Evolutionary conservation across 2,888 invertebrate species (phyloP).

Genomic region (Clostera curtula): DNA sequence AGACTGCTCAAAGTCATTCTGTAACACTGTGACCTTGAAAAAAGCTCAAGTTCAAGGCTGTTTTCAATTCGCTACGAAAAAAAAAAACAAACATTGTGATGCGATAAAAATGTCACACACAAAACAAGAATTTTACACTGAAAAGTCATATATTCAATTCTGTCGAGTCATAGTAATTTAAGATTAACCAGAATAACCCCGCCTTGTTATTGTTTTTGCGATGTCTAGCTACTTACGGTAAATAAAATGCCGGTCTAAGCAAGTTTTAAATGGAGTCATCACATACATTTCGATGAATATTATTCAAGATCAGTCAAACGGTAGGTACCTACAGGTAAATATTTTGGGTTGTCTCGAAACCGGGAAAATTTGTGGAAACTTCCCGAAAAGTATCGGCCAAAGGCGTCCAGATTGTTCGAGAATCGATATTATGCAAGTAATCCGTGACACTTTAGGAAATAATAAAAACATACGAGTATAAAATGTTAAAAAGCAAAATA

Average conservation of each 20-base stretch:
- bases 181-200: slow-evolving; percentile 5
- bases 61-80: too few species aligned
- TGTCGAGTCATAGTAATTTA: slow-evolving; percentile 3
- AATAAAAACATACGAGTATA: too few species aligned
- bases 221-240: too few species aligned
- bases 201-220: slow-evolving; percentile 7
- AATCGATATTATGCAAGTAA: background rate
- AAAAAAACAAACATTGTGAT: slow-evolving; percentile 1
- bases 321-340: too few species aligned
- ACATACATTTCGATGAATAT: too few species aligned
- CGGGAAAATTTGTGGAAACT: slow-evolving; percentile 6
- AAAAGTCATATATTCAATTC: slow-evolving; percentile 3
- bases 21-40: too few species aligned
- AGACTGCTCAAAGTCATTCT: too few species aligned
- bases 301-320: too few species aligned
- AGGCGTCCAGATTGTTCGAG: slow-evolving; percentile 6
- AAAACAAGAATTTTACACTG: slow-evolving; percentile 4
- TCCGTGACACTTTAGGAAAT: slow-evolving; percentile 1
- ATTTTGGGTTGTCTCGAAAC: too few species aligned
- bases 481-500: too few species aligned
- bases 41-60: too few species aligned
- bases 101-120: slow-evolving; percentile 7
- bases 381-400: slow-evolving; percentile 10
- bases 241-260: slow-evolving; percentile 6
- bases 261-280: slow-evolving; percentile 9